Conservation (phyloP, 2,113 vertebrate genomes). For the Mohoua ochrocephala region DNA sequence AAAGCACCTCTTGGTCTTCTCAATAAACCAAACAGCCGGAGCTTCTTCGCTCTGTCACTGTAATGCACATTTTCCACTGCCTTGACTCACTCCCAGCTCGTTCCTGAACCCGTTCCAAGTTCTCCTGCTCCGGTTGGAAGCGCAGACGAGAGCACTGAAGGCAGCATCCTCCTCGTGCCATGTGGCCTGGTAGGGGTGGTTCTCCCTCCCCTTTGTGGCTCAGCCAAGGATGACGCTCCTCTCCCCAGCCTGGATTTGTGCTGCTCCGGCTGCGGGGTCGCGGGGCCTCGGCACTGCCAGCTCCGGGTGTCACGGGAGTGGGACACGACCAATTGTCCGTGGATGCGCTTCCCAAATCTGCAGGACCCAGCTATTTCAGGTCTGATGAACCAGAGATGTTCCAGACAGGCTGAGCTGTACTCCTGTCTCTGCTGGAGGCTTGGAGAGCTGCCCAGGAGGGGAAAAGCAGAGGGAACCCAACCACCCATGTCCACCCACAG, state of each 20-base stretch:
- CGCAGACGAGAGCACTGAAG: neutral
- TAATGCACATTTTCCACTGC: conserved; percentile 55
- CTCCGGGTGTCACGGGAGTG: rapidly evolving
- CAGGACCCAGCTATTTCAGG: rapidly evolving
- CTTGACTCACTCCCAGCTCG: conserved; percentile 50
- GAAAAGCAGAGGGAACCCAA: neutral
- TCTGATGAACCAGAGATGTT: neutral
- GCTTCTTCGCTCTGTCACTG: conserved; percentile 49
- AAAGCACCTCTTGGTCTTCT: conserved; percentile 55
- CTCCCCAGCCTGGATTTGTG: rapidly evolving
- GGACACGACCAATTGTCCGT: rapidly evolving
- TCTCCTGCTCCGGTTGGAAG: conserved; percentile 2
- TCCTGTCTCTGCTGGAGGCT: neutral
- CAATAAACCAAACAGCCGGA: conserved; percentile 55
- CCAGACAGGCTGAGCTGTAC: neutral
- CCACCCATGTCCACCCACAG: neutral
- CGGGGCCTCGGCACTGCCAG: neutral
- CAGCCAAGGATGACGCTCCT: neutral
- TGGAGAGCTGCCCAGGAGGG: neutral
- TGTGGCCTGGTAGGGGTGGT: neutral
- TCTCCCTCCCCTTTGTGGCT: neutral
- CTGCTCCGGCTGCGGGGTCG: neutral
- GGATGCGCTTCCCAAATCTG: neutral
- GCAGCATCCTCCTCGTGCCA: neutral
- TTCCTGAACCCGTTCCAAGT: conserved; percentile 36